Base-by-base conservation (phyloP, 2,888 invertebrate species). In the Scotopteryx bipunctaria region DNA sequence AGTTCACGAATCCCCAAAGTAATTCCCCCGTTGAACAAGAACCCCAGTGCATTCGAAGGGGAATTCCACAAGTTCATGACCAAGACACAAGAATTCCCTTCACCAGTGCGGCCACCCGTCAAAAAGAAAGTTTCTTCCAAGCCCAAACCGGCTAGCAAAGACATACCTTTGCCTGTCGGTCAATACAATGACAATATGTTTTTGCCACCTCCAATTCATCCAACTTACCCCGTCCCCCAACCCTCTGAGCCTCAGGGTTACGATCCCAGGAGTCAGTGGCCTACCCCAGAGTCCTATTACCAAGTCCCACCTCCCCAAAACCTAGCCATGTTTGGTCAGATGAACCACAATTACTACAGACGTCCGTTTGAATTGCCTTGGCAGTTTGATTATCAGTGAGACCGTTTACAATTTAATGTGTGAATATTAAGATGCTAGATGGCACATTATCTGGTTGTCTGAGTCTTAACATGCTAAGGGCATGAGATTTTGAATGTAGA, bases 101-200 rank as follows among this genome's bases (percentile, higher is more conserved):
- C 16, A 29, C 21, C 25, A 2, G 13, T 32, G 5, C 27, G 9
- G n/a, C 53, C 50, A 16, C 35, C 41, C 1, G 6, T 11, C 0
- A 13, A 21, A 11, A 44, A 32, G 3, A 66, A 61, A 51, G n/a
- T n/a, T n/a, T 48, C 48, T 43, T 19, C 17, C 1, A 42, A 42
- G 62, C 61, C n/a, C 15, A 57, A 38, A 38, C 40, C 31, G 6
- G 9, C 31, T 17, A 3, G 29, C 48, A 53, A 43, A 23, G 31
- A 29, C 8, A 1, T 29, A 61, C 0, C 63, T 74, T 55, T 76
- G 55, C 90, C 90, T 0, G 55, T 83, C 0, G 86, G 86, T 0
- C 89, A 89, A 40, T 90, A 90, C 47, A 90, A 83, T 33, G 90
- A 90, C 38, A 76, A 61, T 16, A 88, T 90, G 47, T 86, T 90